These are phyloP conservation scores for Hydrochoerus hydrochaeris DNA, from an alignment of 2,113 vertebrate genomes.

Conservation along the genomic window DNA sequence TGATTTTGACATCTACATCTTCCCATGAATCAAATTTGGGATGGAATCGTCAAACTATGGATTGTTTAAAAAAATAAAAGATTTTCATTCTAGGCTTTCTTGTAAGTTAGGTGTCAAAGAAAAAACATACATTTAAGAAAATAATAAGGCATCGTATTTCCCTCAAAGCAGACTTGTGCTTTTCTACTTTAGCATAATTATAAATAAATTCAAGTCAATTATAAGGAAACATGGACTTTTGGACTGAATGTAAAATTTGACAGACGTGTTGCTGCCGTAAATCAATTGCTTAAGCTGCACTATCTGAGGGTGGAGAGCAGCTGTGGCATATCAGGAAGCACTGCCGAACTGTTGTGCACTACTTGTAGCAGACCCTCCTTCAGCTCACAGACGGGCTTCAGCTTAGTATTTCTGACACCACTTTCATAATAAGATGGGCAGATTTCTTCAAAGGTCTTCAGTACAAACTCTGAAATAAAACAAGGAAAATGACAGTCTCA, in stretches of 20 bases:
- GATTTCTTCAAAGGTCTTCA: neutral
- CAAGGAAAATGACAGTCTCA: neutral
- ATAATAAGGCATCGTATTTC: neutral
- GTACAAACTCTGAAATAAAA: neutral
- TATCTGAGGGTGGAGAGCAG: neutral
- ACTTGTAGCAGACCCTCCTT: neutral
- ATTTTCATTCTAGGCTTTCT: neutral
- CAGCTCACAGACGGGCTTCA: neutral
- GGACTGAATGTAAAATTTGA: neutral
- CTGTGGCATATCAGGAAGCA: neutral
- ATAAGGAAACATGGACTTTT: neutral
- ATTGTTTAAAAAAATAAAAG: neutral
- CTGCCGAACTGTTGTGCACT: neutral
- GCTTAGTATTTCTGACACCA: neutral
- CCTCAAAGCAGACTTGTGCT: neutral
- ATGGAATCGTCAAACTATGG: neutral
- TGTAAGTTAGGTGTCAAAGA: neutral
- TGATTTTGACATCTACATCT: neutral
- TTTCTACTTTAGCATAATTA: neutral
- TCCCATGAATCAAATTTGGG: neutral
- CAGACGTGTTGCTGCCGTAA: neutral
- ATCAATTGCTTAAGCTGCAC: neutral
- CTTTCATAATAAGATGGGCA: neutral
- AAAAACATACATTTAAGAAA: neutral
- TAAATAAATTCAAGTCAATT: neutral